Percentiles rank a stretch among this genome's conserved stretches.
These are phyloP conservation scores for Lasiurus borealis DNA, from an alignment of 2,113 vertebrate species.

Conservation along the genomic window DNA sequence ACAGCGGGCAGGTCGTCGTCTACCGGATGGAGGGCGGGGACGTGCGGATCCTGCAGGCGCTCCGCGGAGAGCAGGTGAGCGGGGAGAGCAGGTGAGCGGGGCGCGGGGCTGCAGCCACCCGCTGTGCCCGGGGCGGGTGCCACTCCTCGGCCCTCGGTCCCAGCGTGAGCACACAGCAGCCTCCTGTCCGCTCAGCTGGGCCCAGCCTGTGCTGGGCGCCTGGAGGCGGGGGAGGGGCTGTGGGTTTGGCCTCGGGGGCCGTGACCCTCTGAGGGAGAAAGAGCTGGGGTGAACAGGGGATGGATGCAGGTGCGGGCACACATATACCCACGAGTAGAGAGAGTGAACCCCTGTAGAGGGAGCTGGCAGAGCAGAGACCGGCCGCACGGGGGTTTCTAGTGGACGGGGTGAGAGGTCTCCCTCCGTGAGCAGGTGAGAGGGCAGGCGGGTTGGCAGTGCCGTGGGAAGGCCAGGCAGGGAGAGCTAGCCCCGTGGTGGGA, in stretches of 20 bases:
- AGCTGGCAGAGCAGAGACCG: not conserved
- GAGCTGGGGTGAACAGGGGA: too few species aligned
- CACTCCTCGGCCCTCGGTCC: not conserved
- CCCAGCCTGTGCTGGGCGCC: too few species aligned
- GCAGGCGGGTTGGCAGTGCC: not conserved
- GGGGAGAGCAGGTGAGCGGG: too few species aligned
- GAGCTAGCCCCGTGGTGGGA: not conserved
- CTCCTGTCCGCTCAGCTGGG: too few species aligned
- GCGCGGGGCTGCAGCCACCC: too few species aligned
- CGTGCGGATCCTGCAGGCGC: conserved; percentile 89
- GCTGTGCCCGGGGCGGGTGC: too few species aligned
- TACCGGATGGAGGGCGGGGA: conserved; percentile 89
- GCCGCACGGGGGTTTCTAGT: not conserved
- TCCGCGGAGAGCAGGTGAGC: conserved; percentile 95
- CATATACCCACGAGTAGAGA: too few species aligned
- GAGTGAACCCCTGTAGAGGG: too few species aligned
- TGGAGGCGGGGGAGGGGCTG: too few species aligned
- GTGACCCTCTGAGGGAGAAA: too few species aligned
- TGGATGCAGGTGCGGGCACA: too few species aligned
- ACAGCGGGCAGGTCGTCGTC: conserved; percentile 94
- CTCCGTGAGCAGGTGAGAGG: not conserved
- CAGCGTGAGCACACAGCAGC: not conserved
- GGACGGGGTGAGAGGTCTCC: not conserved
- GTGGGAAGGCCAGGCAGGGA: not conserved
- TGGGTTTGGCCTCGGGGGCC: too few species aligned